Base-by-base conservation (phyloP, 2,113 vertebrate species). In the Mola mola region DNA sequence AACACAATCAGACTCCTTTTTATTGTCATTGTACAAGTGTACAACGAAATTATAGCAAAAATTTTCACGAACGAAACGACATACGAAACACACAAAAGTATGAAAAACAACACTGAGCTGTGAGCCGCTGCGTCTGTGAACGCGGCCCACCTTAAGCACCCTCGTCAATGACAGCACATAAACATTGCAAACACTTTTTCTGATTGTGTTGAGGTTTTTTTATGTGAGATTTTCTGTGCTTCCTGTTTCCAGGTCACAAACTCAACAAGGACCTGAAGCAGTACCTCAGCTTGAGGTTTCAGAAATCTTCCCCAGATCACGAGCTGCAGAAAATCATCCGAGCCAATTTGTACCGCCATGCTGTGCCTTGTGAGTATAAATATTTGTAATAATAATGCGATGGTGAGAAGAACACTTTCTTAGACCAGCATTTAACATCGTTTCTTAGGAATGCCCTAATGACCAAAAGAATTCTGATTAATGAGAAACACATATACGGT, bases 311-410 rank as follows among this genome's bases (percentile, higher is more conserved):
- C 0, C 92, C 94, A 0, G 96, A 98, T 64, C 94, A 98, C 3
- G 93, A 95, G 19, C 88, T 98, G 56, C 97, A 98, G 84, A 95
- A 98, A 85, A 96, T 87, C 59, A 96, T 98, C 81, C 79, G 96
- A 68, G 94, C 95, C 61, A 98, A 98, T 84, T 93, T 98, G 40
- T 98, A 98, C 44, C 95, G 94, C 92, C 94, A 97, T 55, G 94
- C 95, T 66, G 95, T 97, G 93, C 97, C 97, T 94, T 98, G 97
- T 98, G 89, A 96, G 95, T 96, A 67, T n/a, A n/a, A n/a, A n/a
- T n/a, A n/a, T n/a, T n/a, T n/a, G n/a, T n/a, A 5, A 36, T 17
- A 6, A 22, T 26, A 11, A 40, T 43, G 3, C 42, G 13, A 85
- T 37, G n/a, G 1, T 1, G 33, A 15, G 4, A 31, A 19, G 28